Evolutionary conservation across 2,797 vertebrate genomes (phyloP).

Genomic region (Onychomys torridus): DNA sequence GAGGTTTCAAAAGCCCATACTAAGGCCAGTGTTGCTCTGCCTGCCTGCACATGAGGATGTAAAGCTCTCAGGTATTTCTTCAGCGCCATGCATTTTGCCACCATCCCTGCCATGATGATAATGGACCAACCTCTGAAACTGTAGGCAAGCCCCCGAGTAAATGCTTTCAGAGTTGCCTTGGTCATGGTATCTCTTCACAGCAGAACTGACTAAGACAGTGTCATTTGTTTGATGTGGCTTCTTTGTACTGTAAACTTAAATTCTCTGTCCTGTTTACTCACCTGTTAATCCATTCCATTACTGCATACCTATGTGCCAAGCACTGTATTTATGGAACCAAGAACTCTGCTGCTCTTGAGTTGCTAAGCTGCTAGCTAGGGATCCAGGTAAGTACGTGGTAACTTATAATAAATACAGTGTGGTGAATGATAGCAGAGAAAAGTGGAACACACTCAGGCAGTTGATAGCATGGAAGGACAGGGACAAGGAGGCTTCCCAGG

Average conservation of each 20-base stretch:
- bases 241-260: conserved; percentile 5
- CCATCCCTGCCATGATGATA: background rate
- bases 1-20: background rate
- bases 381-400: background rate
- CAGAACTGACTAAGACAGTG: background rate
- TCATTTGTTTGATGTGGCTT: background rate
- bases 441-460: background rate
- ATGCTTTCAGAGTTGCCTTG: background rate
- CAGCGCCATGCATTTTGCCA: background rate
- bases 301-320: background rate
- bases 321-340: background rate
- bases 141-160: background rate
- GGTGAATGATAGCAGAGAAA: background rate
- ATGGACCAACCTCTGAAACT: background rate
- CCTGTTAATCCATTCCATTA: background rate
- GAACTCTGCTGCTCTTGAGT: background rate
- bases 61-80: background rate
- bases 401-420: background rate
- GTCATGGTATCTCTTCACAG: background rate
- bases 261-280: background rate
- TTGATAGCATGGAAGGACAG: background rate
- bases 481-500: background rate
- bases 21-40: background rate
- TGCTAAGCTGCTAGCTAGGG: background rate
- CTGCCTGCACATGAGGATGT: background rate